These are phyloP conservation scores for Schizopygopsis malacanthus DNA, from an alignment of 2,797 vertebrate species.

Conservation along the genomic window DNA sequence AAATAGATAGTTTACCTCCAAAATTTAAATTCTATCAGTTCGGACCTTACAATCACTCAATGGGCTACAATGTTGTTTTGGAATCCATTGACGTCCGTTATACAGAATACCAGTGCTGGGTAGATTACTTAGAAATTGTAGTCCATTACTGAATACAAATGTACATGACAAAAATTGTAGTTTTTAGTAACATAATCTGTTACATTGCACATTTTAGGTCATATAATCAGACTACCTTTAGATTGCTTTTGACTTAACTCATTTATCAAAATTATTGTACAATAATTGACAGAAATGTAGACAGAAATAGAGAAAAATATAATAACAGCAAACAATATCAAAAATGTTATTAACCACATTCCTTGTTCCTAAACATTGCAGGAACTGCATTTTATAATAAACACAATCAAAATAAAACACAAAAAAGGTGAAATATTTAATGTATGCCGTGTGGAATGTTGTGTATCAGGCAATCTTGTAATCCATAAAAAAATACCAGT, in stretches of 20 bases:
- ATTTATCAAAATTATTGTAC: not conserved
- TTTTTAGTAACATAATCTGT: not conserved
- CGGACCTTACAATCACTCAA: not conserved
- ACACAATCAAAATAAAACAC: no score
- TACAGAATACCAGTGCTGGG: not conserved
- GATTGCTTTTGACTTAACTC: not conserved
- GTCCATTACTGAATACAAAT: not conserved
- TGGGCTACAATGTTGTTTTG: not conserved
- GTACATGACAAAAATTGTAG: not conserved
- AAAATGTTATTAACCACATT: no score
- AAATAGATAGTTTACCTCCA: slow-evolving; percentile 6
- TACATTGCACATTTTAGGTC: not conserved
- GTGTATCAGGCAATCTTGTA: no score
- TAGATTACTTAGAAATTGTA: not conserved
- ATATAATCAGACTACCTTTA: not conserved
- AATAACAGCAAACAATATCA: no score
- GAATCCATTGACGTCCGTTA: not conserved
- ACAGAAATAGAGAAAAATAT: not conserved
- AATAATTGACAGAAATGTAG: not conserved
- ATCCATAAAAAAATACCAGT: no score
- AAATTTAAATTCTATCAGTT: not conserved
- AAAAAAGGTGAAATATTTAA: not conserved
- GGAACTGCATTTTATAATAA: no score
- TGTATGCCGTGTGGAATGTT: not conserved
- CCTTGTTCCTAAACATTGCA: no score